These are phyloP conservation scores for Pogonognathellus flavescens DNA, from an alignment of 1,140 invertebrate genomes.

Conservation along the genomic window DNA sequence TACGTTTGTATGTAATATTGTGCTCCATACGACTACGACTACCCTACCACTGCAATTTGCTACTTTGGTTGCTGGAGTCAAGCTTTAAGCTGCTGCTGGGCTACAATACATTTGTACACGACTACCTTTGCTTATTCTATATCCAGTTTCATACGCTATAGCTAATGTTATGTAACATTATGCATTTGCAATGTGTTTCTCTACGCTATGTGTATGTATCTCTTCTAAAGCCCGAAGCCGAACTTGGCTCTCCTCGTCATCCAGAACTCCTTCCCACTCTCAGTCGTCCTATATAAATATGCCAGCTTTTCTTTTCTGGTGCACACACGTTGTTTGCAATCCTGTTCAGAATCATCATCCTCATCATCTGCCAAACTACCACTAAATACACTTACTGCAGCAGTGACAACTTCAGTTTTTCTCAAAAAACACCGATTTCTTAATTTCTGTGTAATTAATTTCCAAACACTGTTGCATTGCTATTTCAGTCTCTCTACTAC, in stretches of 20 bases:
- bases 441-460: not conserved
- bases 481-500: not conserved
- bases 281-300: constrained; percentile 13
- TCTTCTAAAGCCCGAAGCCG: not conserved
- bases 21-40: too few species aligned
- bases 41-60: too few species aligned
- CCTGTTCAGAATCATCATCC: constrained; percentile 27
- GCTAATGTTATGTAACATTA: not conserved
- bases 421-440: not conserved
- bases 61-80: too few species aligned
- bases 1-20: too few species aligned
- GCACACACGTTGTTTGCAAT: constrained; percentile 52
- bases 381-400: not conserved
- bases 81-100: too few species aligned
- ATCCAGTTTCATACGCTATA: not conserved
- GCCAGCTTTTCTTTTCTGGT: constrained; percentile 51
- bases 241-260: not conserved
- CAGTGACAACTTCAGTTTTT: not conserved
- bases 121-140: not conserved
- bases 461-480: not conserved
- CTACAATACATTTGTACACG: not conserved
- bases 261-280: not conserved
- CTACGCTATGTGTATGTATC: not conserved
- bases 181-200: not conserved
- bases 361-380: not conserved